Evolutionary conservation across 1,140 invertebrate species (phyloP).

Genomic region (Drosophila punjabiensis): DNA sequence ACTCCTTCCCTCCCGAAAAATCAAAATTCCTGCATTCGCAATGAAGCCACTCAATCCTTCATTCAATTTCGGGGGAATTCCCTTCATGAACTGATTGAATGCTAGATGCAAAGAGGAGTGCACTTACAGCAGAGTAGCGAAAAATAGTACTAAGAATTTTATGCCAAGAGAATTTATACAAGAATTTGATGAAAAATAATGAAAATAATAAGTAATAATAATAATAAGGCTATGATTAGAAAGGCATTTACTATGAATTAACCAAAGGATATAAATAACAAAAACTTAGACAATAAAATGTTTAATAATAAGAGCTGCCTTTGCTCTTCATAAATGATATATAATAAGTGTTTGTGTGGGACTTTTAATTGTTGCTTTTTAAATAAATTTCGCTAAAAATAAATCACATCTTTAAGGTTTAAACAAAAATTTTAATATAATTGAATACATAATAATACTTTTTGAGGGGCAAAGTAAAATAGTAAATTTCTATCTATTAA

Average conservation of each 20-base stretch:
- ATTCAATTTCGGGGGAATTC: slow-evolving; percentile 21
- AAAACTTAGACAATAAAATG: not conserved
- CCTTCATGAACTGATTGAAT: slow-evolving; percentile 23
- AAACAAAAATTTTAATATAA: not conserved
- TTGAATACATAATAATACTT: not conserved
- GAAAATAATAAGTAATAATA: not conserved
- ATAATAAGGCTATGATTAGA: not conserved
- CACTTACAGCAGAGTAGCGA: not conserved
- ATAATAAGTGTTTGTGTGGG: too few relatives aligned
- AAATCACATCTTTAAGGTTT: not conserved
- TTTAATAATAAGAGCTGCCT: not conserved
- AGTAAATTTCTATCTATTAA: not conserved
- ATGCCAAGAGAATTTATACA: too few relatives aligned
- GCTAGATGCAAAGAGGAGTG: slow-evolving; percentile 27
- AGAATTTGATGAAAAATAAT: not conserved
- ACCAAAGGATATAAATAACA: not conserved
- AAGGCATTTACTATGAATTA: too few relatives aligned
- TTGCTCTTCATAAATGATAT: too few relatives aligned
- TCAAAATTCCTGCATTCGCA: slow-evolving; percentile 15
- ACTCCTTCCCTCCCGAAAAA: not conserved
- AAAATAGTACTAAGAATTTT: not conserved
- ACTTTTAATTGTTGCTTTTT: not conserved
- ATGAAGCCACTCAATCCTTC: slow-evolving; percentile 2
- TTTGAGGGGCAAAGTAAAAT: not conserved
- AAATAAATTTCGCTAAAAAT: not conserved